These are phyloP conservation scores for Bombyx mandarina DNA, from an alignment of 1,140 invertebrate genomes.

Conservation along the genomic window DNA sequence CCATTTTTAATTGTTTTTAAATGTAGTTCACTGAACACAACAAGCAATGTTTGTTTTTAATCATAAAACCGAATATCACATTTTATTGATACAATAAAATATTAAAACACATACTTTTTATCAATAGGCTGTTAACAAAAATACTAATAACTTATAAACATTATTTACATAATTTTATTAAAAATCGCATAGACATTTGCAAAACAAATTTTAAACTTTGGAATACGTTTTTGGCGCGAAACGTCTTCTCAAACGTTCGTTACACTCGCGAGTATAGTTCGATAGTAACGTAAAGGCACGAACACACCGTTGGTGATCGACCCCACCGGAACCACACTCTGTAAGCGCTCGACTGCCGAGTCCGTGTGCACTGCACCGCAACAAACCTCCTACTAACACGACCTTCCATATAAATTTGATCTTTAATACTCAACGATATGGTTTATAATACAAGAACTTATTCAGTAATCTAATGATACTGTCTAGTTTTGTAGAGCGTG, in stretches of 20 bases:
- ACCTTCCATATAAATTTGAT: neutral
- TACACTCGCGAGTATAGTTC: slow-evolving; percentile 27
- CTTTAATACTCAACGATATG: neutral
- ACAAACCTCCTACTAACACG: slow-evolving; percentile 33
- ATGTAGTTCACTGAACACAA: too few relatives aligned
- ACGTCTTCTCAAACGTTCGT: neutral
- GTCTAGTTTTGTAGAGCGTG: slow-evolving; percentile 58
- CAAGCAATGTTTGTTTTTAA: too few relatives aligned
- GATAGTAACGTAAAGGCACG: slow-evolving; percentile 44
- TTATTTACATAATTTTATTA: neutral
- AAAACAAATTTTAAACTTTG: slow-evolving; percentile 8
- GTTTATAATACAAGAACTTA: neutral
- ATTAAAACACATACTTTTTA: slow-evolving; percentile 1
- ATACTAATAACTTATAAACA: neutral
- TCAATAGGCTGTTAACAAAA: neutral
- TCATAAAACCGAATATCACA: too few relatives aligned
- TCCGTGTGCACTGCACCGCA: slow-evolving; percentile 64
- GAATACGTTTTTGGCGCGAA: slow-evolving; percentile 26
- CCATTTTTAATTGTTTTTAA: too few relatives aligned
- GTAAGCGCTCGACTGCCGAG: slow-evolving; percentile 57
- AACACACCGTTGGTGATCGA: slow-evolving; percentile 52
- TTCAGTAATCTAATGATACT: slow-evolving; percentile 28
- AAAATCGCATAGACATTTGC: too few relatives aligned
- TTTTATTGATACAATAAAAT: neutral
- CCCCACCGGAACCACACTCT: slow-evolving; percentile 68